Evolutionary conservation across 2,888 invertebrate species (phyloP), one percentile per base, ranked within the genome.

Genomic region (Drosophila falleni): DNA sequence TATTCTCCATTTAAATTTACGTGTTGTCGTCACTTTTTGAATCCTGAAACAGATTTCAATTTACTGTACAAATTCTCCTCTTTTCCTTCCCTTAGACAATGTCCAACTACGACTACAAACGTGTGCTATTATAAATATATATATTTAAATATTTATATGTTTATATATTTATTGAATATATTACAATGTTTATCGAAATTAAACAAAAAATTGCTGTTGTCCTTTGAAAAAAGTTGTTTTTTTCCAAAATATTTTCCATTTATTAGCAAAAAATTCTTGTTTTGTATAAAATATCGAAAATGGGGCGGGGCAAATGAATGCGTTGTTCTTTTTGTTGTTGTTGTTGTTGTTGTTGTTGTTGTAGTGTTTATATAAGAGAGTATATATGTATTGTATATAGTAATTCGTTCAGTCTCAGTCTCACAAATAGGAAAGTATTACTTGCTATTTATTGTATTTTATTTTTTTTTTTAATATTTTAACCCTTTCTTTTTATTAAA

Each of bases 1-100:
- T 92, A 89, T 92, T 92, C 92, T 92, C 92, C 92, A 87, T 87
- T 91, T 91, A 91, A 90, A 89, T 85, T 82, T 89, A 87, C 78
- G 82, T 81, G 72, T 78, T 87, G 88, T 87, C 88, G 86, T 81
- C 89, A 89, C 80, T 78, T 68, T n/a, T 90, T 90, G 88, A 87
- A 89, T 89, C 86, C 88, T 89, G 82, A 85, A 84, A 89, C 89
- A 82, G 88, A 87, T 87, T 88, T 90, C 89, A 87, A 87, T 86
- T 78, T 77, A 73, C 89, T 87, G 80, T 90, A 87, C 87, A 87
- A 87, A 56, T 81, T 77, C 60, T 58, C 49, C 47, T 26, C 23
- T n/a, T 41, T 33, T 26, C n/a, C 15, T n/a, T n/a, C 11, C 26
- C 15, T 16, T 19, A n/a, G 42, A 46, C 44, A 67, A 67, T 62